Conservation (phyloP, 2,888 invertebrate genomes). For the Pilophorus perplexus region DNA sequence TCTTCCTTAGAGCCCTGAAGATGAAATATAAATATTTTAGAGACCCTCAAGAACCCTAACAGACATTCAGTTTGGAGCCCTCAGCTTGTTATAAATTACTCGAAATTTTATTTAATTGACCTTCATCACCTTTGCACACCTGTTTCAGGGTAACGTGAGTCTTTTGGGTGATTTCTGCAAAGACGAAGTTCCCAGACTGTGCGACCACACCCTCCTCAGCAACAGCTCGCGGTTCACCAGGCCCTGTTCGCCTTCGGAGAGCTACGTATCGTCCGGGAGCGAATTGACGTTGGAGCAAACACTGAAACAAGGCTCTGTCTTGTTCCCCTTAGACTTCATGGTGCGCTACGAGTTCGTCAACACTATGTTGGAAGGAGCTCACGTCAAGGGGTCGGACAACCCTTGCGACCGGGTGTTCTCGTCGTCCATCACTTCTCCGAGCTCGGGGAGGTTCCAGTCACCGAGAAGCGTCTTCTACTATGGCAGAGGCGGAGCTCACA, state of each 20-base stretch:
- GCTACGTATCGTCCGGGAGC: conserved; percentile 73
- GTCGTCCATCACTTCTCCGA: conserved; percentile 49
- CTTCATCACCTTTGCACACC: conserved; percentile 12
- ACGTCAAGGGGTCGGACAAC: conserved; percentile 59
- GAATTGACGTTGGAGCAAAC: conserved; percentile 74
- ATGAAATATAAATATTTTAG: too few species aligned
- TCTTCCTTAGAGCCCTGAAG: too few species aligned
- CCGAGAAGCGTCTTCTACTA: conserved; percentile 79
- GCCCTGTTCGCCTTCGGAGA: conserved; percentile 68
- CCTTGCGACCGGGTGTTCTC: conserved; percentile 61
- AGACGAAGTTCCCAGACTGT: conserved; percentile 62
- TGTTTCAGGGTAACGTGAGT: conserved; percentile 54
- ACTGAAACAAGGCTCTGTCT: conserved; percentile 72
- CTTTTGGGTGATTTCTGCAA: conserved; percentile 74
- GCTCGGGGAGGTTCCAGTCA: conserved; percentile 63
- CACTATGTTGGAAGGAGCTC: conserved; percentile 65
- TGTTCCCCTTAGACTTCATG: conserved; percentile 74
- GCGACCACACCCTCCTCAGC: conserved; percentile 70
- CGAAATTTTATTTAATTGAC: too few species aligned
- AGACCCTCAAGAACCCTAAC: too few species aligned
- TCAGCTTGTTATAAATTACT: too few species aligned
- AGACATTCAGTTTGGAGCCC: too few species aligned
- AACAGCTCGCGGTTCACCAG: conserved; percentile 70
- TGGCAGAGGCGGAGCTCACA: conserved; percentile 74
- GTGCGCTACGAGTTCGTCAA: conserved; percentile 82